These are phyloP conservation scores for Phylloscopus whistleri DNA, from an alignment of 2,113 vertebrate species.

Conservation along the genomic window DNA sequence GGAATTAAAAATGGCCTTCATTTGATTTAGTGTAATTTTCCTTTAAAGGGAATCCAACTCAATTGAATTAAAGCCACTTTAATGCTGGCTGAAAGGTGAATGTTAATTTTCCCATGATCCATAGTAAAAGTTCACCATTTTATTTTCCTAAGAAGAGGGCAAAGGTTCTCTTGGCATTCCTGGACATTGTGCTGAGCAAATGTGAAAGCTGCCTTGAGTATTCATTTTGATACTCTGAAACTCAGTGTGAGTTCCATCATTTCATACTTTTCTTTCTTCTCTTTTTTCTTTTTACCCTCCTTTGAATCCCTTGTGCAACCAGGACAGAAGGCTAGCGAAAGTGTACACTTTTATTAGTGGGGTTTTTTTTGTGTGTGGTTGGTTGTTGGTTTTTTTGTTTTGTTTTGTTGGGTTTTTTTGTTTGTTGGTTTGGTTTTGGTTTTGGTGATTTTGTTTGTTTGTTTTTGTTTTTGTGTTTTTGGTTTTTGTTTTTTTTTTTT, in stretches of 20 bases:
- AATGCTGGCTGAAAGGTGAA: conserved; percentile 1
- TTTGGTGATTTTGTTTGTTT: background rate
- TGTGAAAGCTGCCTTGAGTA: background rate
- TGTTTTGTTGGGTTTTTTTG: too few species aligned
- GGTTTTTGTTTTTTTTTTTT: too few species aligned
- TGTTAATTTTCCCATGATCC: background rate
- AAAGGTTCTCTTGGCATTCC: background rate
- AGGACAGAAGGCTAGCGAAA: background rate
- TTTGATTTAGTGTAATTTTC: conserved; percentile 20
- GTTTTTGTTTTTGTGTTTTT: too few species aligned
- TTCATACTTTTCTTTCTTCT: background rate
- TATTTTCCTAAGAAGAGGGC: background rate
- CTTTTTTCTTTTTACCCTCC: background rate
- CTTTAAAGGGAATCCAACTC: conserved; percentile 32
- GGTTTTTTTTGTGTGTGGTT: too few species aligned
- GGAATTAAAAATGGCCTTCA: conserved; percentile 14
- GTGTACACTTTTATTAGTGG: accelerated
- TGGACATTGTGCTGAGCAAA: background rate
- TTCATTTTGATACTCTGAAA: background rate
- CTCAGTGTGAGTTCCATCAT: background rate
- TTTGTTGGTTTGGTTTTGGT: too few species aligned
- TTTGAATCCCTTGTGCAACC: background rate
- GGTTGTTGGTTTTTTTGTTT: too few species aligned
- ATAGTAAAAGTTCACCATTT: background rate
- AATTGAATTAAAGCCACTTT: conserved; percentile 41